Evolutionary conservation across 2,888 invertebrate genomes (phyloP).

Genomic region (Pristionchus mayeri): DNA sequence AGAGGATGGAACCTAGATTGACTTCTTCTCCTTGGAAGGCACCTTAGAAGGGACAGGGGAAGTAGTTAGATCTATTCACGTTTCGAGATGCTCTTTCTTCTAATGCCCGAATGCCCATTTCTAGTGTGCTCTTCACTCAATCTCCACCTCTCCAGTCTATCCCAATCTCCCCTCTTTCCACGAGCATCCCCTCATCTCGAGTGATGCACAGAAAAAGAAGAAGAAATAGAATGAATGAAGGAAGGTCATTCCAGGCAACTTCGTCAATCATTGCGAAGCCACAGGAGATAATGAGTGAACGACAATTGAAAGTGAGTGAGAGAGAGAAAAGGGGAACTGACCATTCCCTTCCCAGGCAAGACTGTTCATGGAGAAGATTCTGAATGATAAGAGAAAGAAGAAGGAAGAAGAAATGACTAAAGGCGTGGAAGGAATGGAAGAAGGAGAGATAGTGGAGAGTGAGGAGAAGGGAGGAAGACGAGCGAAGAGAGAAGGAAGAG

Average conservation of each 20-base stretch:
- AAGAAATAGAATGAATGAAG: background rate
- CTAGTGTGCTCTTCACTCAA: background rate
- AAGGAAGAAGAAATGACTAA: conserved; percentile 58
- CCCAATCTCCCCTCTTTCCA: background rate
- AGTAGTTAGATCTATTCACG: too few species aligned
- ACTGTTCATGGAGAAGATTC: conserved; percentile 70
- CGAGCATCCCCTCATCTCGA: background rate
- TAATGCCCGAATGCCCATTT: background rate
- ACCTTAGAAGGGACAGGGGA: background rate
- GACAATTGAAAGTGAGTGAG: conserved; percentile 43
- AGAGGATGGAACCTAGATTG: conserved; percentile 4
- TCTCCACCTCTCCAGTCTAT: background rate
- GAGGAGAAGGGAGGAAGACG: conserved; percentile 26
- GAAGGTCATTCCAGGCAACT: background rate
- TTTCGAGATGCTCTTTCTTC: background rate
- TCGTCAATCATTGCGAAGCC: background rate
- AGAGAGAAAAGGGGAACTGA: background rate
- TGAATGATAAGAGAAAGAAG: conserved; percentile 62
- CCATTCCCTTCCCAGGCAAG: conserved; percentile 54
- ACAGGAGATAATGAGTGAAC: conserved; percentile 33
- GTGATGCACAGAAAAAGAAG: background rate
- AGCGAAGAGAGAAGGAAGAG: background rate
- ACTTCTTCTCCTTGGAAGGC: background rate
- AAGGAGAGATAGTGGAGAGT: conserved; percentile 38
- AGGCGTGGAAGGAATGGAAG: conserved; percentile 52